Base-by-base conservation (phyloP, 2,888 invertebrate species). In the Limnephilus marmoratus region DNA sequence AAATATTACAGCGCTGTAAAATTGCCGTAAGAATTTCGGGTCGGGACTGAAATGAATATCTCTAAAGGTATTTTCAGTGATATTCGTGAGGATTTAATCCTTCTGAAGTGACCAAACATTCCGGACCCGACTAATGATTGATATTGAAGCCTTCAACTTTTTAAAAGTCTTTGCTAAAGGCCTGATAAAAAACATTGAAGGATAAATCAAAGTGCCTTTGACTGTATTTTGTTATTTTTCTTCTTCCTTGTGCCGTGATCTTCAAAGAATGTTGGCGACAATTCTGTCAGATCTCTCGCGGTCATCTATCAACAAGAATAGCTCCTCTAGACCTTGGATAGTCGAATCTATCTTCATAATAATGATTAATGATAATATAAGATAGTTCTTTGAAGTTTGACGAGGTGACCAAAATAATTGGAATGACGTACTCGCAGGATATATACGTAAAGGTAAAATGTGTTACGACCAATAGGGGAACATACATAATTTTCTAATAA, bases 1-100 rank as follows among this genome's bases (percentile, higher is more conserved):
- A 86, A 68, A 87, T 87, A 87, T 87, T 31, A 53, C 83, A 83
- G 24, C 37, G 24, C 34, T 83, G 83, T 83, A 83, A 83, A 83
- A 83, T 83, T 83, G 83, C 83, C 37, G 24, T 24, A 37, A 83
- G 83, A 68, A 68, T 68, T 68, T 68, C n/a, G 68, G n/a, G 68
- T 68, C n/a, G 68, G 68, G n/a, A 68, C 68, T 68, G 68, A 68
- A 68, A 68, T 68, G 68, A 68, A 68, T 68, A 68, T n/a, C 68
- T 68, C 68, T 9, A 68, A 68, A 68, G 24, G 68, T n/a, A 68
- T 68, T 68, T 68, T 68, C 68, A 68, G 68, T 68, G 68, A 68
- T 68, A n/a, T 68, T 68, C 24, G 9, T 68, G 68, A 24, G 68
- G 9, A 68, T 68, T 68, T n/a, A 68, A 24, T 68, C 68, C 24